phyloP scores from a whole-genome alignment of 1,140 invertebrate genomes.

The Wiebesia pumilae region DNA sequence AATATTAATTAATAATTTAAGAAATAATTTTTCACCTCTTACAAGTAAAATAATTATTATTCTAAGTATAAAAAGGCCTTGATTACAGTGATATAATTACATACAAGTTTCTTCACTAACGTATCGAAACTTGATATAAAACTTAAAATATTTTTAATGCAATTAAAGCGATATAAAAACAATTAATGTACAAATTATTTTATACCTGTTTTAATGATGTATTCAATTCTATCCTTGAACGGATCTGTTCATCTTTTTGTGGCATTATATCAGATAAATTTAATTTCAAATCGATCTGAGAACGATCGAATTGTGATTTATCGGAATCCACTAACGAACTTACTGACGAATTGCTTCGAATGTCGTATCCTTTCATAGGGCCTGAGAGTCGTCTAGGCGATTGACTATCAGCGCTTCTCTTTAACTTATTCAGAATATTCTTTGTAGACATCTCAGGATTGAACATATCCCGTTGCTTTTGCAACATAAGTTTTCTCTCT shows the following conservation, averaged over 20 bases:
- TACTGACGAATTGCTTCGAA: constrained; percentile 72
- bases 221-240: constrained; percentile 48
- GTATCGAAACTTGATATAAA: neutral
- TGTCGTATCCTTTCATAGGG: constrained; percentile 74
- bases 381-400: constrained; percentile 71
- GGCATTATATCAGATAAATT: constrained; percentile 57
- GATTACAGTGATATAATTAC: too few relatives aligned
- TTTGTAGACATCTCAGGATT: constrained; percentile 75
- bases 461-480: constrained; percentile 73
- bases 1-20: neutral
- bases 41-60: neutral
- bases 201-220: constrained; percentile 35
- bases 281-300: constrained; percentile 63
- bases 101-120: too few relatives aligned
- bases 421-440: constrained; percentile 72
- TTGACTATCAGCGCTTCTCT: constrained; percentile 71
- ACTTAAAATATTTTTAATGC: neutral
- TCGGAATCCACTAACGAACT: constrained; percentile 73
- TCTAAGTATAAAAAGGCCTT: neutral
- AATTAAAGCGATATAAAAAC: neutral
- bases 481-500: constrained; percentile 72
- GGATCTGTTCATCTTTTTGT: constrained; percentile 54
- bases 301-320: constrained; percentile 70
- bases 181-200: neutral
- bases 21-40: neutral